Evolutionary conservation across 2,113 vertebrate species (phyloP).

Genomic region (Vulpes lagopus): DNA sequence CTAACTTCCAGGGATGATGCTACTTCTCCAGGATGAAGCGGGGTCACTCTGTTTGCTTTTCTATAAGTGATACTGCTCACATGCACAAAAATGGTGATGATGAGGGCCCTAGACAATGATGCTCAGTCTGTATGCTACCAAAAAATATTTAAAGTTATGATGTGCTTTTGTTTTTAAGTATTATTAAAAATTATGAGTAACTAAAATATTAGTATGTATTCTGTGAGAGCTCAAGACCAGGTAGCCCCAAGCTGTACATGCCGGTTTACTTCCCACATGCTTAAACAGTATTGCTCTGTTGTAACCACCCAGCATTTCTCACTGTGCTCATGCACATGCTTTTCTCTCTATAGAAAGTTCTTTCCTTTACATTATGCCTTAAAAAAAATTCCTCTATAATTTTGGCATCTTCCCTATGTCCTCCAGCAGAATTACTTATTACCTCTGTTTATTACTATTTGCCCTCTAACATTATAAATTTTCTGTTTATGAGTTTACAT

Average conservation of each 20-base stretch:
- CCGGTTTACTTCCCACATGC: background rate
- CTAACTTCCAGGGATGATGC: background rate
- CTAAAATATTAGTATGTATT: background rate
- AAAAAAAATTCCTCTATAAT: background rate
- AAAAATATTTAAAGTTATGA: background rate
- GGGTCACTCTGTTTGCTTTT: background rate
- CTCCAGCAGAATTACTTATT: background rate
- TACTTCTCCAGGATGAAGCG: background rate
- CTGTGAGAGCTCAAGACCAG: background rate
- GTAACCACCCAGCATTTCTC: background rate
- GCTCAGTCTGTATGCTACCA: background rate
- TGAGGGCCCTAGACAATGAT: background rate
- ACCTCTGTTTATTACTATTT: background rate
- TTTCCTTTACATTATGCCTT: background rate
- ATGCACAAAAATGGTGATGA: background rate
- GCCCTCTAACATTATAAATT: background rate
- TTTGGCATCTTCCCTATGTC: background rate
- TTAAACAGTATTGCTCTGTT: background rate
- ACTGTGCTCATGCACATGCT: rapidly evolving
- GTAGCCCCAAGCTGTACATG: background rate
- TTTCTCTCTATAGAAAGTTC: background rate
- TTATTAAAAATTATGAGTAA: background rate
- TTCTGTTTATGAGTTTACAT: background rate
- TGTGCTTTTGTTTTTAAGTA: background rate
- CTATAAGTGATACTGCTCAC: background rate